A percentile compares a stretch with the other conserved stretches of the same genome.
phyloP scores from a whole-genome alignment of 2,113 vertebrate genomes.

The Eublepharis macularius region DNA sequence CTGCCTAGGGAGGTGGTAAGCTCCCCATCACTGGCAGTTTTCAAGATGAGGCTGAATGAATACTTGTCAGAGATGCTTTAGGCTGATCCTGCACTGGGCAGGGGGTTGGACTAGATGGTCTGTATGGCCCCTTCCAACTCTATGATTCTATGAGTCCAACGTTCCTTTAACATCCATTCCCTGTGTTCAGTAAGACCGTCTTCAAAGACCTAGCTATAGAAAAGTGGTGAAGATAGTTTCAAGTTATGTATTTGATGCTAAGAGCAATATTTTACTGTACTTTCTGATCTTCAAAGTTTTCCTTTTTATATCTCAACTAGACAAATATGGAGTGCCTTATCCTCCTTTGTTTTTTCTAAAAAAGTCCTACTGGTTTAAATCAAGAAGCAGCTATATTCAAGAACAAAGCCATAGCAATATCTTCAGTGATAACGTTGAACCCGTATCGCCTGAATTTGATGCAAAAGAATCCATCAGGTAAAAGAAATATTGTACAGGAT shows the following conservation, averaged over 20 bases:
- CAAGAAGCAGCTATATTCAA: neutral
- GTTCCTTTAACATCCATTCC: neutral
- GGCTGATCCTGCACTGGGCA: no score
- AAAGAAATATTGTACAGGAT: rapidly evolving
- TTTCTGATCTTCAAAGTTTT: neutral
- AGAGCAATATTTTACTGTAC: neutral
- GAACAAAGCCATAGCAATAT: constrained; percentile 62
- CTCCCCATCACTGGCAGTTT: no score
- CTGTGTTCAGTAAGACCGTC: neutral
- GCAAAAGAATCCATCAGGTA: constrained; percentile 92
- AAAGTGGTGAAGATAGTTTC: rapidly evolving
- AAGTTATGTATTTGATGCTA: neutral
- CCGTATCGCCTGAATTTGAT: constrained; percentile 80
- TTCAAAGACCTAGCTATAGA: no score
- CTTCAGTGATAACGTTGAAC: constrained; percentile 72
- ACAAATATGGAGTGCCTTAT: constrained; percentile 79
- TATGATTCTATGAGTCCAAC: no score
- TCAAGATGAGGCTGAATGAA: no score
- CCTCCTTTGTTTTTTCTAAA: constrained; percentile 84
- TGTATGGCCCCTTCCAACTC: no score
- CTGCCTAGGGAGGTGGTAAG: no score
- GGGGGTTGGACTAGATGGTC: no score
- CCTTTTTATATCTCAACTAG: constrained; percentile 55
- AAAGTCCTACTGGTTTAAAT: constrained; percentile 80
- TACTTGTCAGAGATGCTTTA: no score